Percentiles rank a stretch among this genome's conserved stretches.
phyloP scores from a whole-genome alignment of 2,797 vertebrate genomes.

The Lophius americanus region DNA sequence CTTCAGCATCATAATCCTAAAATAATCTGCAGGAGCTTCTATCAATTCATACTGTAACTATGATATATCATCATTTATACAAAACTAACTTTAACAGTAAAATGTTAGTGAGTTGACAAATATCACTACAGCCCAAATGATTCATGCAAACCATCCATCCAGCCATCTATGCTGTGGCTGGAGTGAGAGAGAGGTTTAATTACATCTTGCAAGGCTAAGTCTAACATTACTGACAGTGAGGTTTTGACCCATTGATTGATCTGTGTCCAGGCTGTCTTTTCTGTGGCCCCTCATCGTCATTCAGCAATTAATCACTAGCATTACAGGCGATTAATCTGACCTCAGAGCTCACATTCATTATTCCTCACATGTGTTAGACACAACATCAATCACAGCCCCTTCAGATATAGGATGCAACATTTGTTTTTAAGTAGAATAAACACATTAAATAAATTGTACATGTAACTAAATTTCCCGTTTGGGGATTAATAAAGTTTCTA shows the following conservation, averaged over 20 bases:
- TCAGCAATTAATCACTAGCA: slow-evolving; percentile 51
- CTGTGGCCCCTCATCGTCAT: slow-evolving; percentile 12
- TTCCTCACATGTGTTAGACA: slow-evolving; percentile 5
- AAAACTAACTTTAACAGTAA: too few relatives aligned
- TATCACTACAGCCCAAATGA: neutral
- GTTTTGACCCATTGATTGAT: too few relatives aligned
- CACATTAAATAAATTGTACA: neutral
- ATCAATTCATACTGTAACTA: too few relatives aligned
- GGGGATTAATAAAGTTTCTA: too few relatives aligned
- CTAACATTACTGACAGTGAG: too few relatives aligned
- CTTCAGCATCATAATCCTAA: too few relatives aligned
- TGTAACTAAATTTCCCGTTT: too few relatives aligned
- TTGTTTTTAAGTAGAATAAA: too few relatives aligned
- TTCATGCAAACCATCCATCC: neutral
- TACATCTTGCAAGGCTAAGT: neutral
- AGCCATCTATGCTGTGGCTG: neutral
- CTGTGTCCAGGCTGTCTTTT: too few relatives aligned
- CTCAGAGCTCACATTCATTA: slow-evolving; percentile 32
- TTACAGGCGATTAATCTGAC: slow-evolving; percentile 25
- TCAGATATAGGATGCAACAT: too few relatives aligned
- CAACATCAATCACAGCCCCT: slow-evolving; percentile 5
- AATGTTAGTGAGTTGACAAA: neutral
- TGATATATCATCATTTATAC: too few relatives aligned
- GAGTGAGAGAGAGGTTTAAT: neutral
- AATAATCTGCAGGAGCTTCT: too few relatives aligned